Evolutionary conservation across 2,797 vertebrate genomes (phyloP).

Genomic region (Phrynocephalus forsythii): DNA sequence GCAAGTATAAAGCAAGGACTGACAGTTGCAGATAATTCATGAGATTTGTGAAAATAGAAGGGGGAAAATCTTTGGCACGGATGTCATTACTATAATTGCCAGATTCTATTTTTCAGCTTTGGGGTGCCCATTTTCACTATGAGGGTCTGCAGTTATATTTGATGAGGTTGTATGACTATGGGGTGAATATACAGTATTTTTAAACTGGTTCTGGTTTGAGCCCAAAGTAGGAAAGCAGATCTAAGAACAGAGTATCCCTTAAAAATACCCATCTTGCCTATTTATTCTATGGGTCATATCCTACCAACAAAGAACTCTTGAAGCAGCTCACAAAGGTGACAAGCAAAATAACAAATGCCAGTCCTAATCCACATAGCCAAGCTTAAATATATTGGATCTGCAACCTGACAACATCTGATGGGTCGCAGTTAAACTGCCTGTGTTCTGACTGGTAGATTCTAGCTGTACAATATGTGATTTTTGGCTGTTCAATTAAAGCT

Average conservation of each 20-base stretch:
- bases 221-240: background rate
- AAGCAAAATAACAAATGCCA: background rate
- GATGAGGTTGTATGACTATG: background rate
- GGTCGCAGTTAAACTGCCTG: background rate
- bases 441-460: background rate
- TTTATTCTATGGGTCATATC: background rate
- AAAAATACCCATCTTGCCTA: background rate
- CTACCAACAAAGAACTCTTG: background rate
- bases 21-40: background rate
- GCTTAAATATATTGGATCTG: background rate
- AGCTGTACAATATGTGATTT: conserved; percentile 3
- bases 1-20: conserved; percentile 6
- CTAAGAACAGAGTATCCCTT: background rate
- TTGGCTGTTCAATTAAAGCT: background rate
- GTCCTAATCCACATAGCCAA: background rate
- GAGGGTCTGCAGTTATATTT: background rate
- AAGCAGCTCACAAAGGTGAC: background rate
- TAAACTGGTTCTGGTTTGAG: background rate
- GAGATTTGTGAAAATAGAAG: background rate
- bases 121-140: background rate
- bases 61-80: background rate
- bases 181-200: background rate
- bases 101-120: background rate
- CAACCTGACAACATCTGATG: background rate
- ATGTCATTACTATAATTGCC: background rate